Conservation (phyloP, 2,113 vertebrate species). For the Sinocyclocheilus rhinocerous region DNA sequence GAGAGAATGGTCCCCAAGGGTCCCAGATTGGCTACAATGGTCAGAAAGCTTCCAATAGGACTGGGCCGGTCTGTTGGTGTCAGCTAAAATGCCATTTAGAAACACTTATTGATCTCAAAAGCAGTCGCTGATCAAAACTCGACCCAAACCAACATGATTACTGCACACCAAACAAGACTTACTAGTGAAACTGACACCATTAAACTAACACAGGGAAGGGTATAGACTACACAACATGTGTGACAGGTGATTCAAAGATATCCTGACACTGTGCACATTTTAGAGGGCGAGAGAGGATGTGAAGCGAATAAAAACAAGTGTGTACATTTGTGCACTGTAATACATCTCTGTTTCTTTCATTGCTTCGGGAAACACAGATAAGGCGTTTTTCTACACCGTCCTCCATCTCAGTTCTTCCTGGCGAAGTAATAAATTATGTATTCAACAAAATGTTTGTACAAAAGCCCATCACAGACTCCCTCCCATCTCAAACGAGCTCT, state of each 20-base stretch:
- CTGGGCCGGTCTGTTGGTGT: constrained; percentile 16
- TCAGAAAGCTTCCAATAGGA: constrained; percentile 28
- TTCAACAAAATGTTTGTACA: constrained; percentile 54
- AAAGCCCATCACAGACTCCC: constrained; percentile 47
- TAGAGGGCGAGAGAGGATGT: constrained; percentile 8
- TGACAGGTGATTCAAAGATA: constrained; percentile 3
- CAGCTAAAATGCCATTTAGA: constrained; percentile 43
- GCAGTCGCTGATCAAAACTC: constrained; percentile 33
- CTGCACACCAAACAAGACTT: constrained; percentile 6
- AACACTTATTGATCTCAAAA: constrained; percentile 45
- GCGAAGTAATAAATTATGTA: constrained; percentile 59
- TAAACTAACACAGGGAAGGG: not conserved
- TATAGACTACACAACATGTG: not conserved
- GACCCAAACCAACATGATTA: constrained; percentile 22
- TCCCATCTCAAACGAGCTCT: constrained; percentile 41
- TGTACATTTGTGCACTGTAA: not conserved
- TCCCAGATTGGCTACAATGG: constrained; percentile 33
- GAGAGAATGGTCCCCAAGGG: constrained; percentile 40
- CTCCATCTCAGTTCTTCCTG: constrained; percentile 46
- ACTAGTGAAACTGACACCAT: not conserved
- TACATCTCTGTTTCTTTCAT: constrained; percentile 10
- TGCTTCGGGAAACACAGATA: constrained; percentile 22
- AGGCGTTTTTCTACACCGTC: not conserved
- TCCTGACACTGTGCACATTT: not conserved
- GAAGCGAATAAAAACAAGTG: not conserved